phyloP scores from a whole-genome alignment of 1,140 invertebrate species.

The Rhyacophila brunnea region DNA sequence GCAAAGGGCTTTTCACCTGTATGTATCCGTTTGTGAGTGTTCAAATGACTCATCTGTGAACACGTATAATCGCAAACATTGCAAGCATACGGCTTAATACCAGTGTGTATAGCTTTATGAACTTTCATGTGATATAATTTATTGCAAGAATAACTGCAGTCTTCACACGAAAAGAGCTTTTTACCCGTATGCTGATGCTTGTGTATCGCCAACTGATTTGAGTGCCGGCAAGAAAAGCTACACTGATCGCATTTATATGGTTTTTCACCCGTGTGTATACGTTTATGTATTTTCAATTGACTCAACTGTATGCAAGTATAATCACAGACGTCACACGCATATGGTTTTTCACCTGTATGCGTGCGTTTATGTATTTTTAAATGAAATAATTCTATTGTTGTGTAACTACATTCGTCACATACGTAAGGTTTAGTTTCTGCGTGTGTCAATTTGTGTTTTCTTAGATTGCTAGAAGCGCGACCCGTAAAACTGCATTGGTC shows the following conservation, averaged over 20 bases:
- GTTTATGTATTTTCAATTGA: neutral
- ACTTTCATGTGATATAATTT: conserved; percentile 8
- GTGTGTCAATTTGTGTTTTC: conserved; percentile 1
- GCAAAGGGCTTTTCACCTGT: conserved; percentile 6
- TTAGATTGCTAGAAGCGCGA: neutral
- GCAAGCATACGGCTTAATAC: conserved; percentile 55
- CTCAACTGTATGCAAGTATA: neutral
- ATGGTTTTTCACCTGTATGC: conserved; percentile 1
- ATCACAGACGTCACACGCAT: neutral
- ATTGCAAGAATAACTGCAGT: conserved; percentile 8
- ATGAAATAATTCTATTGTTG: neutral
- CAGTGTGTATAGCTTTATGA: conserved; percentile 38
- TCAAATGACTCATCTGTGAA: neutral
- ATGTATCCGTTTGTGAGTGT: neutral
- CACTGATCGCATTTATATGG: neutral
- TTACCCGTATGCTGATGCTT: conserved; percentile 4
- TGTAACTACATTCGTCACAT: neutral
- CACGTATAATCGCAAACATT: conserved; percentile 45
- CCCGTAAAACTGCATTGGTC: neutral
- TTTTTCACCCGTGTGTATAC: neutral
- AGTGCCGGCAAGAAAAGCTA: neutral
- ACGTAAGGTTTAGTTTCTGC: neutral
- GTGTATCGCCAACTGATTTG: neutral
- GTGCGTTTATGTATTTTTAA: neutral
- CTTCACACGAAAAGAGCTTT: conserved; percentile 15